Conservation (phyloP, 1,140 invertebrate genomes). For the Atta cephalotes region DNA sequence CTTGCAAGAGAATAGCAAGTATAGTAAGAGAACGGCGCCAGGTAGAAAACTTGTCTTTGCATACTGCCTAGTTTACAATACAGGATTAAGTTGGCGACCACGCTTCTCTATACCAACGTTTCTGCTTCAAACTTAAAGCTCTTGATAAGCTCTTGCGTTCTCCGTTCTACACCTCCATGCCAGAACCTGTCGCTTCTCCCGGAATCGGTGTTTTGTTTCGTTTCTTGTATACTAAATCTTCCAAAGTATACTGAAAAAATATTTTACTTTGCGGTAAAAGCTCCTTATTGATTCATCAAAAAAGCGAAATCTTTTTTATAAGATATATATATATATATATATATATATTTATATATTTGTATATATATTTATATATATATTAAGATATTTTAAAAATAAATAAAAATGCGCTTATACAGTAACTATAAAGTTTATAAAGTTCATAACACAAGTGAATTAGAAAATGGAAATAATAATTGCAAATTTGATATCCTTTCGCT, state of each 20-base stretch:
- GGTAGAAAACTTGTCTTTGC: slow-evolving; percentile 81
- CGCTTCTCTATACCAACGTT: slow-evolving; percentile 58
- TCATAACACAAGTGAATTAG: too few relatives aligned
- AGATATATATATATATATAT: background rate
- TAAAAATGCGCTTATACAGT: too few relatives aligned
- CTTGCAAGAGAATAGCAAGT: slow-evolving; percentile 69
- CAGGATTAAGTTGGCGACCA: slow-evolving; percentile 81
- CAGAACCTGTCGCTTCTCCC: slow-evolving; percentile 49
- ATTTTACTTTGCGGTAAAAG: slow-evolving; percentile 24
- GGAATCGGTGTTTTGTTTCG: slow-evolving; percentile 27
- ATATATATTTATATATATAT: too few relatives aligned
- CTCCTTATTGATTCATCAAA: slow-evolving; percentile 22
- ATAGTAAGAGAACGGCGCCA: slow-evolving; percentile 71
- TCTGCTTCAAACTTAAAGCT: slow-evolving; percentile 81
- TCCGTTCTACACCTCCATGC: slow-evolving; percentile 53
- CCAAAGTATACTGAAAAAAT: slow-evolving; percentile 56
- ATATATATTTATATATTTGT: too few relatives aligned
- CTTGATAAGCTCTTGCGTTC: slow-evolving; percentile 81
- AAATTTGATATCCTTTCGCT: too few relatives aligned
- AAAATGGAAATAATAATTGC: too few relatives aligned
- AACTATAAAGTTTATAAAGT: too few relatives aligned
- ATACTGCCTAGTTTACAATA: slow-evolving; percentile 84
- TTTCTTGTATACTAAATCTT: slow-evolving; percentile 43
- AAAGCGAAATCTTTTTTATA: slow-evolving; percentile 18
- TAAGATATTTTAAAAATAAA: too few relatives aligned